Evolutionary conservation across 2,888 invertebrate species (phyloP).

Genomic region (Digitonthophagus gazella): DNA sequence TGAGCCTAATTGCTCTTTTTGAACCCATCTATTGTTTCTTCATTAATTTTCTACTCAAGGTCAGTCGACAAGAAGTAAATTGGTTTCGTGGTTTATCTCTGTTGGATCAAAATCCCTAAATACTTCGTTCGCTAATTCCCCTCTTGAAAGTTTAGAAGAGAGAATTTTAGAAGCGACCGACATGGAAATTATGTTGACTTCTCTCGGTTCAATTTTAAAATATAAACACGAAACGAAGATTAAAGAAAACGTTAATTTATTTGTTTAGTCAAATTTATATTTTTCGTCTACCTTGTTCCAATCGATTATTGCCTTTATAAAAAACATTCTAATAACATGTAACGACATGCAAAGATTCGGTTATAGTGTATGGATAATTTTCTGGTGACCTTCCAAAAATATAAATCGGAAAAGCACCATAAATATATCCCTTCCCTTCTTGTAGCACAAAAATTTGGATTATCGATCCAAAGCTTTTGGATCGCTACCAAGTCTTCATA

Average conservation of each 20-base stretch:
- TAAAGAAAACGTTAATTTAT: too few species aligned
- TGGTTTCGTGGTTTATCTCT: slow-evolving; percentile 12
- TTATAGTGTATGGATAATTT: not conserved
- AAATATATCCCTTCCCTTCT: not conserved
- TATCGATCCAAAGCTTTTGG: not conserved
- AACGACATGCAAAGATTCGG: not conserved
- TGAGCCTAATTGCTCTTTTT: slow-evolving; percentile 11
- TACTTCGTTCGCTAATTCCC: not conserved
- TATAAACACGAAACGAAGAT: too few species aligned
- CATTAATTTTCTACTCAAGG: slow-evolving; percentile 6
- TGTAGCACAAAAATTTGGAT: not conserved
- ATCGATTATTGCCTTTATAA: too few species aligned
- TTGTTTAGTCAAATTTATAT: too few species aligned
- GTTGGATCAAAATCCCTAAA: not conserved
- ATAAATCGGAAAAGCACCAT: not conserved
- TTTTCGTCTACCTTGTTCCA: too few species aligned
- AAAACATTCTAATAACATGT: not conserved
- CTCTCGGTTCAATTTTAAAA: too few species aligned
- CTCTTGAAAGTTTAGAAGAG: not conserved
- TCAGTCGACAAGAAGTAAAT: slow-evolving; percentile 3
- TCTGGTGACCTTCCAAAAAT: not conserved
- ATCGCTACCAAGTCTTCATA: not conserved
- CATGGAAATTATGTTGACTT: too few species aligned
- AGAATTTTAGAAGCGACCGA: not conserved
- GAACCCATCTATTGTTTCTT: slow-evolving; percentile 5